Evolutionary conservation across 64 coral and sea anemone genomes (phyloP).

Genomic region (Cladopsammia gracilis): DNA sequence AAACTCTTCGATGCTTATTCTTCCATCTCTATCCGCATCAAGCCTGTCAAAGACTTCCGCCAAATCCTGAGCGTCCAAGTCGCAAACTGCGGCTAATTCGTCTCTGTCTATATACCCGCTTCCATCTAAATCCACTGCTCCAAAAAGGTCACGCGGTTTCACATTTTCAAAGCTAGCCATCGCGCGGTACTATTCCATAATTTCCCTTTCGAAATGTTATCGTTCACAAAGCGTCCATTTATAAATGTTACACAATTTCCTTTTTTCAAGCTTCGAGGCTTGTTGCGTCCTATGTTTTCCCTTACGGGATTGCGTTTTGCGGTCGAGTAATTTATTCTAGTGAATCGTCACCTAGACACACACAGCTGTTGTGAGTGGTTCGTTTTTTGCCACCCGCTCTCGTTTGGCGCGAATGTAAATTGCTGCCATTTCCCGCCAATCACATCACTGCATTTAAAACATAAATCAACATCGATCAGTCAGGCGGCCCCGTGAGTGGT

Average conservation of each 20-base stretch:
- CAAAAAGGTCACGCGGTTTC: conserved; percentile 84
- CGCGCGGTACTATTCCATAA: conserved; percentile 51
- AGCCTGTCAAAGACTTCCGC: conserved; percentile 92
- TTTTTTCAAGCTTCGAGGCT: background rate
- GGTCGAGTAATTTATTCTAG: conserved; percentile 45
- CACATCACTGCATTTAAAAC: conserved; percentile 1
- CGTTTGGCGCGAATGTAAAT: conserved; percentile 54
- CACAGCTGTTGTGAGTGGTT: conserved; percentile 52
- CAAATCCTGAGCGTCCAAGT: conserved; percentile 91
- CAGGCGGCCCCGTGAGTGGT: conserved; percentile 39
- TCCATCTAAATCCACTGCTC: conserved; percentile 91
- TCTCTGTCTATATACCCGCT: conserved; percentile 92
- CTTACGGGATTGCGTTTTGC: conserved; percentile 30
- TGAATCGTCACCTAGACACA: conserved; percentile 51
- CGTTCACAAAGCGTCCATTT: background rate
- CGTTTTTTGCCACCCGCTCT: conserved; percentile 43
- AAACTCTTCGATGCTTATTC: conserved; percentile 98
- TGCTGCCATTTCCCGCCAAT: conserved; percentile 17
- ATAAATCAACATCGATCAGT: conserved; percentile 66
- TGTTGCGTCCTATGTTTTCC: conserved; percentile 14
- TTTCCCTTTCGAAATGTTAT: background rate
- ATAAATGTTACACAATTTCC: background rate
- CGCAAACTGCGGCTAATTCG: conserved; percentile 97
- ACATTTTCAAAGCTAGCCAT: conserved; percentile 69
- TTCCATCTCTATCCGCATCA: conserved; percentile 90